Evolutionary conservation across 2,113 vertebrate species (phyloP), one percentile per base, ranked within the genome.

Genomic region (Actinemys pallida): DNA sequence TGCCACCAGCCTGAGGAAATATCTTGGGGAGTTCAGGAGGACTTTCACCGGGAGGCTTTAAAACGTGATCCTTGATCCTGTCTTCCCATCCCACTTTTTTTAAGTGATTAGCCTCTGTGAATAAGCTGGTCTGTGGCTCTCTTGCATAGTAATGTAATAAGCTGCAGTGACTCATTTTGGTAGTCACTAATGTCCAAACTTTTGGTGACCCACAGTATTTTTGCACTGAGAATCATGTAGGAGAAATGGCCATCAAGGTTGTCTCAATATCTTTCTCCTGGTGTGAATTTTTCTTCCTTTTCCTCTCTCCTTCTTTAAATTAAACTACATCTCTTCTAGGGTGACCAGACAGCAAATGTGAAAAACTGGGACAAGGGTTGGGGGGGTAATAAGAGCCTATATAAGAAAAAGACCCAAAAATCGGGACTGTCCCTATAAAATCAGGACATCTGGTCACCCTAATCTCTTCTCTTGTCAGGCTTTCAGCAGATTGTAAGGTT

Each of bases 231-330:
- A 7, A 82, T 93, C 88, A 81, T 54, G 24, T 14, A 94, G 88
- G 53, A 89, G 57, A 90, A 45, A 76, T 10, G 19, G 29, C 81
- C 72, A 96, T 87, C 31, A n/a, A 65, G 31, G 22, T 24, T 25
- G n/a, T 80, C 50, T 81, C 39, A 65, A 35, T 31, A 59, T 90
- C 92, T 62, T n/a, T 92, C 45, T 83, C 95, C 88, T 94, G 78
- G 53, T 75, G 31, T 92, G 90, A 53, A 57, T 53, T 90, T 95
- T 57, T 57, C 24, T 90, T 75, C 47, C 27, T n/a, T 35, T 69
- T 92, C 16, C 16, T 89, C 25, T 94, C 17, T 90, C 22, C n/a
- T 89, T 94, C 90, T 75, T 24, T 57, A 57, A 87, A 47, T 83
- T 8, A 35, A 65, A 86, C 90, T 84, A 39, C 0, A 4, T 84